Base-by-base conservation (phyloP, 2,888 invertebrate species). In the Cancer borealis region DNA sequence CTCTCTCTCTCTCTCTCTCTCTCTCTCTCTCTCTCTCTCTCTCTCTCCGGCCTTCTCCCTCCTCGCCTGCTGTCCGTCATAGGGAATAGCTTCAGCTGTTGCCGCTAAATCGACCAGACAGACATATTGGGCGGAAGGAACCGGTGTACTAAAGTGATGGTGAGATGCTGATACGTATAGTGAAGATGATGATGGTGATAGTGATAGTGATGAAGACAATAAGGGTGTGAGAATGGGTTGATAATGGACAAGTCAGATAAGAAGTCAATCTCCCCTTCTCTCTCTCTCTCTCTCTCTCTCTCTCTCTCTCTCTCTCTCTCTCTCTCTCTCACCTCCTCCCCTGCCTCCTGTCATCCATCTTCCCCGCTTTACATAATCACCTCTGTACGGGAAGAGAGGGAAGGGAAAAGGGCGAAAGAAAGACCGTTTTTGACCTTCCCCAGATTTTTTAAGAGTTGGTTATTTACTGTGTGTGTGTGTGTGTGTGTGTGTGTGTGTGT, bases 291-390 rank as follows among this genome's bases (percentile, higher is more conserved):
- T 14, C 30, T 14, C 30, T 10, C 30, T 30, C 79, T 0, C 30
- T 26, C 79, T 30, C 10, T 3, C 79, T 3, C 12, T 4, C 12
- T 30, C 12, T 0, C 30, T 14, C 30, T 12, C 21, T 1, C 10
- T 12, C 21, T 0, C 79, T 1, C 79, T 6, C 30, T 30, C 79
- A 2, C 30, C 79, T 26, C 12, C 30, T 30, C 79, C 79, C 79
- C 79, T 79, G 30, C 26, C 79, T 14, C 6, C 79, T 10, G 12
- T 30, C 79, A 79, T 79, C 79, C 26, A 30, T 79, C 79, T 79
- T 79, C 30, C 79, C 26, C 30, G 30, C 79, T 79, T 79, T 79
- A 79, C 79, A 79, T 79, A 79, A 79, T 79, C 79, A 79, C 79
- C 79, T 79, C 79, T 30, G 12, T 14, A 26, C 79, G 79, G 30